Percentiles rank a stretch among this genome's conserved stretches.
Conservation (phyloP, 1,140 invertebrate species). For the roundworm (Caenorhabditis elegans) region WBcel235 BX284604.4:3689501-3690000, state of each 20-base stretch:
- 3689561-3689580: background rate
- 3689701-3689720: conserved; percentile 1
- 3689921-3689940: too few relatives aligned
- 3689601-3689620: background rate
- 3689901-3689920: too few relatives aligned
- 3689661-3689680: too few relatives aligned
- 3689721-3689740: background rate
- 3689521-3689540: too few relatives aligned
- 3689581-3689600: background rate
- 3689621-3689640: conserved; percentile 21
- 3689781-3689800: background rate
- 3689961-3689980: too few relatives aligned
- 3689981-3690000: too few relatives aligned
- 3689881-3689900: too few relatives aligned
- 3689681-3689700: background rate
- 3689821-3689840: background rate
- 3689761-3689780: background rate
- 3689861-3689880: conserved; percentile 6
- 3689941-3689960: too few relatives aligned
- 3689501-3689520: too few relatives aligned
- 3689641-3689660: background rate
- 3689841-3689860: background rate
- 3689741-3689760: background rate
- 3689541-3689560: too few relatives aligned
- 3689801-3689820: background rate